Conservation (phyloP, 1,140 invertebrate genomes). For the Drosophila auraria region DNA sequence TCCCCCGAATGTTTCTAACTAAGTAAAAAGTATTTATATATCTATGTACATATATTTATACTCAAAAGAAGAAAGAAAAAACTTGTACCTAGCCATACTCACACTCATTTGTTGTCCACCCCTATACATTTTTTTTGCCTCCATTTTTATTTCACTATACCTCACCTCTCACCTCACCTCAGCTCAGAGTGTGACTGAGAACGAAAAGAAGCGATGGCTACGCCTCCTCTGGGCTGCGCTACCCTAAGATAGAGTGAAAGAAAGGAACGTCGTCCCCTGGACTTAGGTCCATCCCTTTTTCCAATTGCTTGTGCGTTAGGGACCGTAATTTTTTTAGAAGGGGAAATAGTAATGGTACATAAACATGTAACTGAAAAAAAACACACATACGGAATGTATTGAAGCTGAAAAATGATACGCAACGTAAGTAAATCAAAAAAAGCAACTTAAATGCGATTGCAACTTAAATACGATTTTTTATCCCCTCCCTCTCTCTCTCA, state of each 20-base stretch:
- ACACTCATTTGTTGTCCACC: conserved; percentile 38
- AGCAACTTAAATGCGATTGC: conserved; percentile 11
- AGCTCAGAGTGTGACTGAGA: conserved; percentile 17
- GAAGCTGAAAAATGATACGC: conserved; percentile 17
- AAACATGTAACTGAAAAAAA: conserved; percentile 8
- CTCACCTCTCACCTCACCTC: conserved; percentile 44
- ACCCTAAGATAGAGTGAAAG: conserved; percentile 45
- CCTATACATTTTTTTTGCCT: conserved; percentile 59
- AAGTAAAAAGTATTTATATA: neutral
- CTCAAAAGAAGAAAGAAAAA: conserved; percentile 1
- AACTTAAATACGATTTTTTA: conserved; percentile 3
- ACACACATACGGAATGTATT: neutral
- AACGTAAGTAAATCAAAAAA: conserved; percentile 25
- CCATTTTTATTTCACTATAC: conserved; percentile 54
- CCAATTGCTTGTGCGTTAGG: conserved; percentile 24
- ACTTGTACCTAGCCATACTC: conserved; percentile 15
- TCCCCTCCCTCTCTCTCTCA: neutral
- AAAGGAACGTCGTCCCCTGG: conserved; percentile 25
- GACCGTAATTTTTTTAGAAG: conserved; percentile 30
- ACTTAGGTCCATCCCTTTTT: conserved; percentile 39
- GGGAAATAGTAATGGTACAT: conserved; percentile 1
- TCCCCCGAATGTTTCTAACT: neutral
- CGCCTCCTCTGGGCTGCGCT: conserved; percentile 41
- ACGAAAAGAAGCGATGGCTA: conserved; percentile 38
- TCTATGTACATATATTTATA: neutral